A percentile compares a stretch with the other conserved stretches of the same genome.
Conservation (phyloP, 92 coral and sea anemone genomes). For the Nematostella vectensis region DNA sequence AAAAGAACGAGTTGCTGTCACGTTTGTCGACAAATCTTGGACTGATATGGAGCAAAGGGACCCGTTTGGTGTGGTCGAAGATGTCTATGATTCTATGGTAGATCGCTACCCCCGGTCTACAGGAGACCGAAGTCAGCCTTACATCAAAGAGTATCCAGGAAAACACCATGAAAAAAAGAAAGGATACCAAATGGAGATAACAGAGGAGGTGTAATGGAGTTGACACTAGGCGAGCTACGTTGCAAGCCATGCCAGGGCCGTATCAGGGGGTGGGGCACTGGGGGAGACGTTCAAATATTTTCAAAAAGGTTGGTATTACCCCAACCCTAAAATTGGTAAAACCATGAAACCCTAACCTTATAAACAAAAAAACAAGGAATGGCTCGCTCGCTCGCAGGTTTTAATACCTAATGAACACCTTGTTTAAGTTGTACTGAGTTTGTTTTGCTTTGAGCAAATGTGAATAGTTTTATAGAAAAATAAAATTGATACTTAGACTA, state of each 20-base stretch:
- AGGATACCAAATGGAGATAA: conserved; percentile 5
- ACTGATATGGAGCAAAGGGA: conserved; percentile 54
- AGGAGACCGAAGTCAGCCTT: conserved; percentile 74
- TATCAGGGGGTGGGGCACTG: too few relatives aligned
- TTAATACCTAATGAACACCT: too few relatives aligned
- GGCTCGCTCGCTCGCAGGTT: too few relatives aligned
- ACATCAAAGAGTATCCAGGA: conserved; percentile 17
- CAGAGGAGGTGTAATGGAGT: not conserved
- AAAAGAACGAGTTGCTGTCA: conserved; percentile 60
- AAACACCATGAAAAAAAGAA: conserved; percentile 2
- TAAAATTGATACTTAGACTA: too few relatives aligned
- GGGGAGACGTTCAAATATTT: not conserved
- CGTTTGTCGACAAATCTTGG: conserved; percentile 59
- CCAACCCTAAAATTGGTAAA: too few relatives aligned
- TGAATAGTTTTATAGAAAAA: too few relatives aligned
- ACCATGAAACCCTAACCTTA: too few relatives aligned
- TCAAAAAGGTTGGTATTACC: not conserved
- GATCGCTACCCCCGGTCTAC: conserved; percentile 77
- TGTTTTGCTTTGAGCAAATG: too few relatives aligned
- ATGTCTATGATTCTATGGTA: conserved; percentile 49
- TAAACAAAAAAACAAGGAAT: too few relatives aligned
- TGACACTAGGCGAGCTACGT: too few relatives aligned
- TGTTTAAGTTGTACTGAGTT: too few relatives aligned
- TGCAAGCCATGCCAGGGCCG: too few relatives aligned
- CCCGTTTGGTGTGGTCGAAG: conserved; percentile 33